These are phyloP conservation scores for Catharus minimus DNA, from an alignment of 2,113 vertebrate species.

Conservation along the genomic window DNA sequence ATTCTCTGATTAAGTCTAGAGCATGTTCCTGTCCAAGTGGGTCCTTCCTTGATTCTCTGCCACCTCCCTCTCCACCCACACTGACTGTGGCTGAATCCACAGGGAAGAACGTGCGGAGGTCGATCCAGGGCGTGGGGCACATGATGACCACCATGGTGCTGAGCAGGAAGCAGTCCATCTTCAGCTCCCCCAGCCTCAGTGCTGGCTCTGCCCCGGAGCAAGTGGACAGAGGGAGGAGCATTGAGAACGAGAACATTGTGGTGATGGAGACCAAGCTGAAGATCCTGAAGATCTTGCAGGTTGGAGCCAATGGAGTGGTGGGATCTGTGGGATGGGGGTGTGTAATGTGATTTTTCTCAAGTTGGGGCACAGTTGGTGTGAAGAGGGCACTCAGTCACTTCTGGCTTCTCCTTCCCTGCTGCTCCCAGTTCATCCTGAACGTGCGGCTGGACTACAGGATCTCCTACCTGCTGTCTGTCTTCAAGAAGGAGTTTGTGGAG, in stretches of 20 bases:
- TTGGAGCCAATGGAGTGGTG: not conserved
- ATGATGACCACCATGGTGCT: conserved; percentile 99
- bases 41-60: not conserved
- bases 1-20: not conserved
- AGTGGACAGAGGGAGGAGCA: conserved; percentile 80
- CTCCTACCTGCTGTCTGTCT: conserved; percentile 94
- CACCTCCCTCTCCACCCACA: not conserved
- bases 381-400: not conserved
- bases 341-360: not conserved
- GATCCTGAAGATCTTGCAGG: conserved; percentile 96
- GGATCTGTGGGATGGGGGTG: not conserved
- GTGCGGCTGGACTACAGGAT: conserved; percentile 96
- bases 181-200: conserved; percentile 72
- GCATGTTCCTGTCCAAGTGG: not conserved
- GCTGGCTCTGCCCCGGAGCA: conserved; percentile 60
- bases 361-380: not conserved
- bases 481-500: conserved; percentile 98
- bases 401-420: not conserved
- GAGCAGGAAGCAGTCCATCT: conserved; percentile 90
- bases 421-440: conserved; percentile 91
- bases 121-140: conserved; percentile 95
- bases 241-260: conserved; percentile 88
- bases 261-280: conserved; percentile 99
- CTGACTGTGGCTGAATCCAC: not conserved
- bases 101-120: conserved; percentile 92